Evolutionary conservation across 2,888 invertebrate genomes (phyloP), one percentile per base, ranked within the genome.

Genomic region (Limnephilus marmoratus): DNA sequence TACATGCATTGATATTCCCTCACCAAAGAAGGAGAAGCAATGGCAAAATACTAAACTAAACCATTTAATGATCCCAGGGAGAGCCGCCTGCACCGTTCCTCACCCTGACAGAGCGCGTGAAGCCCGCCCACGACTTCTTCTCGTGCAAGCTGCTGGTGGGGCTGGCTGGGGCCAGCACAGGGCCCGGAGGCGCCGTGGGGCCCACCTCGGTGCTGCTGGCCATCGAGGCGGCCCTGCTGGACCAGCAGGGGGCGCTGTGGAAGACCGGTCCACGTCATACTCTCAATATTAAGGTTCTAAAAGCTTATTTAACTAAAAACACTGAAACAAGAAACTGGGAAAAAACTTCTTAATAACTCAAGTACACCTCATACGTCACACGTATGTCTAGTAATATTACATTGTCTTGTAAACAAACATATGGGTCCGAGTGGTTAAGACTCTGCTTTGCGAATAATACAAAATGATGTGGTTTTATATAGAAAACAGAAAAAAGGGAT

Each of bases 61-160:
- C 18, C 34, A 18, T 85, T 15, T 87, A 92, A 92, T 90, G 82
- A 87, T 93, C 90, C 92, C 82, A 94, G 94, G 93, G 93, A 49
- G 94, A 93, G 34, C 93, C 91, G 18, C 85, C 92, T 4, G 94
- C 95, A 45, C 95, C 96, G 0, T 95, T 95, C 0, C 95, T 97
- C 13, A 96, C 96, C 0, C 96, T 98, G 90, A 97, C 97, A 45
- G 98, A 99, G 95, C 98, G 97, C 0, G 98, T 99, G 3, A 97
- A 97, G 15, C 99, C 99, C 0, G 98, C 99, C 94, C 97, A 98
- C 49, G 99, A 99, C 95, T 99, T 99, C 96, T 99, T 99, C 95
- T 98, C 98, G 0, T 98, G 98, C 0, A 98, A 98, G 95, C 99
- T 99, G 95, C 96, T 99, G 90, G 96, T 99, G 81, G 97, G 97